phyloP scores from a whole-genome alignment of 2,797 vertebrate species.

The Calcarius lapponicus region DNA sequence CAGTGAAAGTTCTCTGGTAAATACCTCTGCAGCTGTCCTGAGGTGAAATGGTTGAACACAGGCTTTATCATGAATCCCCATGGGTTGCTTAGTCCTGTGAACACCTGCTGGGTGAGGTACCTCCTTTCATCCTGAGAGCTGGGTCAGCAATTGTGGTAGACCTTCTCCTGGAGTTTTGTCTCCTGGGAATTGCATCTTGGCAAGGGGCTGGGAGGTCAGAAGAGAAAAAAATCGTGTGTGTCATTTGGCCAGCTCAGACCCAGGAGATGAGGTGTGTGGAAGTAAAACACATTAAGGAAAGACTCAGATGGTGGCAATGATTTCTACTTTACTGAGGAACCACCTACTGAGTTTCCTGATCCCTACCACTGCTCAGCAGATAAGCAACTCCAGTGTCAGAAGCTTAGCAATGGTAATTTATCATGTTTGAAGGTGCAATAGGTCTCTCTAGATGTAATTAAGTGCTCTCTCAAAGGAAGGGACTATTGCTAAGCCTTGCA shows the following conservation, averaged over 20 bases:
- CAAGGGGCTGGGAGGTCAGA: not conserved
- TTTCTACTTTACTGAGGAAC: not conserved
- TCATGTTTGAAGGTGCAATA: not conserved
- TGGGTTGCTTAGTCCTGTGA: not conserved
- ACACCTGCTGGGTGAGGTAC: not conserved
- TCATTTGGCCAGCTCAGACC: not conserved
- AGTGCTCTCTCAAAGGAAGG: not conserved
- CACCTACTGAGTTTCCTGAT: not conserved
- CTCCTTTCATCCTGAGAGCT: not conserved
- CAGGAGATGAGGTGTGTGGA: not conserved
- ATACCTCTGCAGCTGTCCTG: not conserved
- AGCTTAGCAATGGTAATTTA: not conserved
- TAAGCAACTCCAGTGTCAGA: not conserved
- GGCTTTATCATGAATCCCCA: not conserved
- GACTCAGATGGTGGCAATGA: not conserved
- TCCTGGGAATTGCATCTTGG: not conserved
- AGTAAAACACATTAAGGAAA: not conserved
- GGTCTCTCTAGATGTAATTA: conserved; percentile 32
- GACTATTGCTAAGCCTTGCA: conserved; percentile 12
- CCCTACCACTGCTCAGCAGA: not conserved
- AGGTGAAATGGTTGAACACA: not conserved
- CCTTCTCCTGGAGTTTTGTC: not conserved
- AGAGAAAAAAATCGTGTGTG: not conserved
- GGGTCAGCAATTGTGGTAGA: not conserved
- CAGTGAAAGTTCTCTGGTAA: not conserved